Base-by-base conservation (phyloP, 1,140 invertebrate species). In the Piezodorus guildinii region DNA sequence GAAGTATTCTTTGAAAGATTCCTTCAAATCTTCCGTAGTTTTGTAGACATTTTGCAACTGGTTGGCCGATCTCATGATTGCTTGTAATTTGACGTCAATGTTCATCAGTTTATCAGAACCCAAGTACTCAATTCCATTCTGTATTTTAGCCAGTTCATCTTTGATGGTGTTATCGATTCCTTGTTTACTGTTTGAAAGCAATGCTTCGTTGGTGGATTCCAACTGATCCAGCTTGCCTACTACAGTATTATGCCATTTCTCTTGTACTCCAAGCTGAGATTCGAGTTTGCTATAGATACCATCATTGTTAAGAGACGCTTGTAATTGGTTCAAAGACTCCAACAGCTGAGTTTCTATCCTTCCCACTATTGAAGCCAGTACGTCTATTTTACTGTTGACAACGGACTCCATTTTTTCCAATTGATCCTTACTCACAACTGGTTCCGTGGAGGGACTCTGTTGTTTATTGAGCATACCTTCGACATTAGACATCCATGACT, bases 401-500 rank as follows among this genome's bases (percentile, higher is more conserved):
- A 34, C 19, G 44, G 58, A 23, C 62, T 65, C 66, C 59, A 60
- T 21, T 19, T 52, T 62, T 46, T 58, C 65, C 27, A 67, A 14
- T 25, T 58, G 43, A 10, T 62, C 60, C 25, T 62, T 62, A 27
- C 49, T 44, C 23, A 60, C n/a, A 14, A 43, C n/a, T 3, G n/a
- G 25, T 1, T 60, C 58, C 1, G n/a, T 60, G 17, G 19, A 15
- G 1, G 52, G 52, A 6, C 23, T 14, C 23, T 43, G 58, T n/a
- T n/a, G n/a, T 45, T 64, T 45, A 17, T 56, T 54, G 16, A 68
- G 16, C 58, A 66, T 62, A 15, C 61, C 61, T 63, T 67, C 70
- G 14, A 71, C 54, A 56, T 69, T 68, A 1, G 61, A 65, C 66
- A 71, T 67, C 65, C 83, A 80, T 23, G 76, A 72, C 25, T 82